These are phyloP conservation scores for Festucalex cinctus DNA, from an alignment of 2,113 vertebrate species.

Conservation along the genomic window DNA sequence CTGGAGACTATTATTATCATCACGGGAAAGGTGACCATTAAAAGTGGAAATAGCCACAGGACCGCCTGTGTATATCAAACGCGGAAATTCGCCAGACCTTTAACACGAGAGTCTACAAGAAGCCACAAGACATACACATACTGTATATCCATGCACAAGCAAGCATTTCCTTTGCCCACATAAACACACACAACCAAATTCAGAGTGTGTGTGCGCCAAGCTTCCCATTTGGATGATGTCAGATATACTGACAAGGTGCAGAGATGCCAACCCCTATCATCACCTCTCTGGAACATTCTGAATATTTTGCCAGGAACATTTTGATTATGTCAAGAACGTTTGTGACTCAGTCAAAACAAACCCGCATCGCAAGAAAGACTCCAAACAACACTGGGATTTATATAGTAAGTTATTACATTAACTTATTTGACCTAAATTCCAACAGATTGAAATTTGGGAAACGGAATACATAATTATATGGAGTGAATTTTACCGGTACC, in stretches of 20 bases:
- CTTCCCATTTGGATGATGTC: constrained; percentile 40
- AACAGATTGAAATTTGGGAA: not conserved
- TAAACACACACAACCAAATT: constrained; percentile 18
- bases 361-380: not conserved
- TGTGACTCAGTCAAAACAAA: constrained; percentile 48
- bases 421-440: too few species aligned
- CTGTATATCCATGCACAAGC: constrained; percentile 11
- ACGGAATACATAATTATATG: too few species aligned
- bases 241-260: constrained; percentile 47
- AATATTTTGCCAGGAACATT: too few species aligned
- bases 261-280: constrained; percentile 37
- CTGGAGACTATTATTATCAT: constrained; percentile 45
- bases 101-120: constrained; percentile 45
- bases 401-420: not conserved
- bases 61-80: constrained; percentile 21
- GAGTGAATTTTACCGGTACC: too few species aligned
- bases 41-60: constrained; percentile 26
- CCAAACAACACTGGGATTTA: not conserved
- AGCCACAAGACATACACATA: constrained; percentile 42
- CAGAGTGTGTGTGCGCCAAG: constrained; percentile 7
- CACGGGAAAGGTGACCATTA: constrained; percentile 44
- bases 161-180: constrained; percentile 6
- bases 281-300: constrained; percentile 40
- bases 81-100: constrained; percentile 69
- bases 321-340: too few species aligned